A percentile compares a stretch with the other conserved stretches of the same genome.
phyloP scores from a whole-genome alignment of 2,113 vertebrate species.

The Chionodraco myersi region DNA sequence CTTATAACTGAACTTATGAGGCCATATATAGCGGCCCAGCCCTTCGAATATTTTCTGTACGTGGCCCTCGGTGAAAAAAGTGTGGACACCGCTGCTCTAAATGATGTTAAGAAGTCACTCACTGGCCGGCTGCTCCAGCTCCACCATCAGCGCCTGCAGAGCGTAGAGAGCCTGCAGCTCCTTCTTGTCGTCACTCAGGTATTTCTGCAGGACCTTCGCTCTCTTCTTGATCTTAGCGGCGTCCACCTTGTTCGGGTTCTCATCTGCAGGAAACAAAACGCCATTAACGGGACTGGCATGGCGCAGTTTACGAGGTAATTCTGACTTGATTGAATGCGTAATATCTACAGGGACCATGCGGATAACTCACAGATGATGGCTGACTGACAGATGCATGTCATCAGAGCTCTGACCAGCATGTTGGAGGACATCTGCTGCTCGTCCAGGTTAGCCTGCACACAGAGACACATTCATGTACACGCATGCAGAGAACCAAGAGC shows the following conservation, averaged over 20 bases:
- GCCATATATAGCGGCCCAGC: too few relatives aligned
- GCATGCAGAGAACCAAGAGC: too few relatives aligned
- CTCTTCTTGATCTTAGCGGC: conserved; percentile 94
- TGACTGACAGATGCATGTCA: conserved; percentile 98
- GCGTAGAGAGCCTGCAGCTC: conserved; percentile 99
- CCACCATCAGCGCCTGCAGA: conserved; percentile 97
- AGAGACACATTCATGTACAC: background rate
- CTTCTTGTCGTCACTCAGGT: conserved; percentile 85
- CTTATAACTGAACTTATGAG: too few relatives aligned
- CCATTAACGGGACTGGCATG: too few relatives aligned
- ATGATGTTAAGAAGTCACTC: conserved; percentile 76
- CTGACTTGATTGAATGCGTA: too few relatives aligned
- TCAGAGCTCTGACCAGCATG: conserved; percentile 96
- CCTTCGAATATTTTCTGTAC: too few relatives aligned
- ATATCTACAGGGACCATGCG: too few relatives aligned
- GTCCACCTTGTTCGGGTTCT: conserved; percentile 93
- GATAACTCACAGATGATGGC: conserved; percentile 64
- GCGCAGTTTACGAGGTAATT: too few relatives aligned
- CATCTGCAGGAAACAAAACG: conserved; percentile 79
- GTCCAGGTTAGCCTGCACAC: conserved; percentile 91
- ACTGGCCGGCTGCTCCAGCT: conserved; percentile 99
- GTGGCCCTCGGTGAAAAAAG: too few relatives aligned
- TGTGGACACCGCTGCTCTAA: too few relatives aligned
- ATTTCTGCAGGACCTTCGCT: conserved; percentile 89
- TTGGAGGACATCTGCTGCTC: conserved; percentile 95